phyloP scores from a whole-genome alignment of 2,888 invertebrate species.

The Oeneis ivallda region DNA sequence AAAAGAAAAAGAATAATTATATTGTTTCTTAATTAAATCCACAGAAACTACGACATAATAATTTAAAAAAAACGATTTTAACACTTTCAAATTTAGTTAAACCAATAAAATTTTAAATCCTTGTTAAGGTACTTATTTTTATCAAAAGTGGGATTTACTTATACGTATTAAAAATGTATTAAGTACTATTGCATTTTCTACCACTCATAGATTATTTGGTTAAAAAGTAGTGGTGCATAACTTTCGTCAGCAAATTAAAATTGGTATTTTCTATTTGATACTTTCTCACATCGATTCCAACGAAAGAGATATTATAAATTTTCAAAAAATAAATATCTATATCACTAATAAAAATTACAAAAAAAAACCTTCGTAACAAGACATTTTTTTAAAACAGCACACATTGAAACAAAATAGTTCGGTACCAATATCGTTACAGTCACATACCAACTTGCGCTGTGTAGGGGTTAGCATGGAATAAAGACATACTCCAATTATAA shows the following conservation, averaged over 20 bases:
- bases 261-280: neutral
- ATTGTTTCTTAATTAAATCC: neutral
- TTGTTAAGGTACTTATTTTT: neutral
- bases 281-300: neutral
- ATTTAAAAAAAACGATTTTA: neutral
- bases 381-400: constrained; percentile 15
- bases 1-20: constrained; percentile 19
- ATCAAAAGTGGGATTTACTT: neutral
- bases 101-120: no score
- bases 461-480: constrained; percentile 38
- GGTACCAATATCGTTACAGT: constrained; percentile 17
- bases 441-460: constrained; percentile 80
- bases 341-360: neutral
- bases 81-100: neutral
- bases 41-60: neutral
- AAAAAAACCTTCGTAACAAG: neutral
- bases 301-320: neutral
- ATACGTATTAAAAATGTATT: neutral
- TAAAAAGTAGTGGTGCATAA: neutral
- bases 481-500: constrained; percentile 33
- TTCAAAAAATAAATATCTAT: neutral
- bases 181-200: no score
- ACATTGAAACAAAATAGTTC: constrained; percentile 10
- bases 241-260: neutral
- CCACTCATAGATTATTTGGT: no score